Conservation (phyloP, 2,113 vertebrate genomes). For the Gadus macrocephalus region DNA sequence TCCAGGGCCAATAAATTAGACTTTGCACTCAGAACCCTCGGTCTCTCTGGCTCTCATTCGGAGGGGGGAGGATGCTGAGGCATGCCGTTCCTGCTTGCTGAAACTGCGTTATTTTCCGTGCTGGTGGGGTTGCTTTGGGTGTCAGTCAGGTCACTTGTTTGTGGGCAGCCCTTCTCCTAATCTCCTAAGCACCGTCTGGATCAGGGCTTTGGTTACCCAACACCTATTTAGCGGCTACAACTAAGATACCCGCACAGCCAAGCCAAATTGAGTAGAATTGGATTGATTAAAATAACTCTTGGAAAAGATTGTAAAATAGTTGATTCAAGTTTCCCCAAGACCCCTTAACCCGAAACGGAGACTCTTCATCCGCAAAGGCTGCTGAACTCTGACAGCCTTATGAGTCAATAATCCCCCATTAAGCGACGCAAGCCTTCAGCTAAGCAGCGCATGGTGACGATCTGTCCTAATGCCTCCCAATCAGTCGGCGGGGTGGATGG, state of each 20-base stretch:
- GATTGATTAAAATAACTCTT: neutral
- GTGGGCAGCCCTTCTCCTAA: slow-evolving; percentile 15
- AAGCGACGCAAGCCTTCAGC: slow-evolving; percentile 12
- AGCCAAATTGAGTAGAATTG: neutral
- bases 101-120: slow-evolving; percentile 25
- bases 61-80: slow-evolving; percentile 19
- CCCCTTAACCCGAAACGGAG: neutral
- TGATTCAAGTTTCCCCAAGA: neutral
- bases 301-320: neutral
- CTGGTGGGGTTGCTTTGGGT: slow-evolving; percentile 34
- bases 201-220: slow-evolving; percentile 15
- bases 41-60: slow-evolving; percentile 8
- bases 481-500: slow-evolving; percentile 46
- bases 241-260: too few species aligned
- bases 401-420: slow-evolving; percentile 28
- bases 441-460: slow-evolving; percentile 23
- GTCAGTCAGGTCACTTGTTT: slow-evolving; percentile 34
- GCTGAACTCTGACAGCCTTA: slow-evolving; percentile 11
- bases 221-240: too few species aligned
- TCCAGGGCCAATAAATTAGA: slow-evolving; percentile 12
- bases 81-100: slow-evolving; percentile 20
- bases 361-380: slow-evolving; percentile 1
- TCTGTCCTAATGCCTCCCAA: slow-evolving; percentile 36
- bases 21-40: slow-evolving; percentile 9
- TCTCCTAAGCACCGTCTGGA: slow-evolving; percentile 35